Base-by-base conservation (phyloP, 2,797 vertebrate species). In the Ptychadena robeensis region DNA sequence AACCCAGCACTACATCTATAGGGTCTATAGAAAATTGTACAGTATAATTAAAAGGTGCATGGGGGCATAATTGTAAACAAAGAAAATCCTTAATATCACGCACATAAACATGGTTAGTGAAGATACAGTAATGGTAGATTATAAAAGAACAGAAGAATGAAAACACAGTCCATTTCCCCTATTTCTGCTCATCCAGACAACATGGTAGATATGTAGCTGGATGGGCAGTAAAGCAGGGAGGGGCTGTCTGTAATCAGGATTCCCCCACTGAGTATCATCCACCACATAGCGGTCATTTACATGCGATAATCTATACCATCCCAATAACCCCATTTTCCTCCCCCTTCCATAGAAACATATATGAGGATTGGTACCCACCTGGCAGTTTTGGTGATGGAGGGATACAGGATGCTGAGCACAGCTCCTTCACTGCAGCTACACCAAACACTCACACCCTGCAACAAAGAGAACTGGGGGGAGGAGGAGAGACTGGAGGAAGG, bases 331-430 rank as follows among this genome's bases (percentile, higher is more conserved):
- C 44, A 15, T 53, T 27, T 18, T 11, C n/a, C n/a, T 18, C 4
- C 15, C 37, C 28, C 44, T 44, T 0, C 27, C 18, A 25, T 63
- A 3, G 28, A 61, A 37, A 82, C 30, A 22, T 12, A 44, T 38
- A 12, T 34, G 28, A 25, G n/a, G 8, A 32, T 30, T 80, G 77
- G 82, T 74, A 84, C 82, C 82, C 72, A 84, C 82, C 82, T 84
- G 48, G 74, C 63, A 74, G 30, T 48, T 67, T 67, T 64, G 15
- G 70, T 80, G 69, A 73, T 73, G 76, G 82, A 84, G 77, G 76
- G 82, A 84, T 74, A 37, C 82, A 74, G 77, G 82, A 84, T 84
- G 77, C 82, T 84, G 82, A 80, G 31, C 53, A 64, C 70, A 80
- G 77, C 64, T 73, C 44, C 77, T 80, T 80, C 65, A 73, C 48